phyloP scores from a whole-genome alignment of 2,113 vertebrate species.

The Caranx melampygus region DNA sequence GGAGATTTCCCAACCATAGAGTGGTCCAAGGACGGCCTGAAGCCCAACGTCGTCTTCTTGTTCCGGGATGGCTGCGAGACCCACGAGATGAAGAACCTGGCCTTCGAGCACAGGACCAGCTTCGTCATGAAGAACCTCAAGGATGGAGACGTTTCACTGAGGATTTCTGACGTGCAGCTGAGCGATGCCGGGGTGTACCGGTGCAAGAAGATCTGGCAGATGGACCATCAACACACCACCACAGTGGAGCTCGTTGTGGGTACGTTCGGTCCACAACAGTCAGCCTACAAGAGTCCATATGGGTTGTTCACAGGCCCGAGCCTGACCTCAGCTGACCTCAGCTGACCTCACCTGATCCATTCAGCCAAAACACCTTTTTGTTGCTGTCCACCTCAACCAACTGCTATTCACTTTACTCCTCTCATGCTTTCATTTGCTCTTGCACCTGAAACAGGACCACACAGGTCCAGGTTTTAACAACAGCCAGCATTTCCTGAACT shows the following conservation, averaged over 20 bases:
- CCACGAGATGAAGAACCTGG: conserved; percentile 18
- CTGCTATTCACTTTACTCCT: no score
- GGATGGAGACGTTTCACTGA: conserved; percentile 29
- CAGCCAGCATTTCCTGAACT: not conserved
- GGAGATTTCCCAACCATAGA: conserved; percentile 22
- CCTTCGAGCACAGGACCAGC: conserved; percentile 27
- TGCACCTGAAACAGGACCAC: no score
- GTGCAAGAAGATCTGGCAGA: not conserved
- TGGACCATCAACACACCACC: fast-evolving
- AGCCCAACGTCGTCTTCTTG: not conserved
- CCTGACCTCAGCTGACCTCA: no score
- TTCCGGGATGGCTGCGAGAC: conserved; percentile 40
- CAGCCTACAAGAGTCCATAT: no score
- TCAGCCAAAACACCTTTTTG: no score
- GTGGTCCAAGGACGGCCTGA: conserved; percentile 38
- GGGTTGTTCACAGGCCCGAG: no score
- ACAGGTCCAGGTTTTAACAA: no score
- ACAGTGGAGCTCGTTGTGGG: conserved; percentile 6
- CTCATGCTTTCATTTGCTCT: no score
- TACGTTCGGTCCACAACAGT: not conserved
- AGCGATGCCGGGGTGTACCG: conserved; percentile 15
- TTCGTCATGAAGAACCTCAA: fast-evolving
- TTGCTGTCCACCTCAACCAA: no score
- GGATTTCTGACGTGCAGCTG: conserved; percentile 39
- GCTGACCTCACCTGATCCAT: no score